Evolutionary conservation across 2,888 invertebrate species (phyloP).

Genomic region (Mythimna loreyi): DNA sequence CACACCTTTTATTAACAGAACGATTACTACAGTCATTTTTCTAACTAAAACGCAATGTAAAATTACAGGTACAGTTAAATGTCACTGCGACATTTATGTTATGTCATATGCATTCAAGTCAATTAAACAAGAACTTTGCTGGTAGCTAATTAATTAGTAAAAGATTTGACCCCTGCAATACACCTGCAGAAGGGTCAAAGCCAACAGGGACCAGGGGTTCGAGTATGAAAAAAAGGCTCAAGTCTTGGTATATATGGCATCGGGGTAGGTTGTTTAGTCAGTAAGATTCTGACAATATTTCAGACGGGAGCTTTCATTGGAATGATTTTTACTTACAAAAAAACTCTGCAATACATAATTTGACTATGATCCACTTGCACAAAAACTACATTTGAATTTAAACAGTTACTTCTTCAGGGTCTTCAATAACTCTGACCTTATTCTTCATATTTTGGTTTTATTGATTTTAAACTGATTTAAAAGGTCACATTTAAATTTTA

Average conservation of each 20-base stretch:
- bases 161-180: conserved; percentile 9
- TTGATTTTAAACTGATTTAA: background rate
- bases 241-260: too few relatives aligned
- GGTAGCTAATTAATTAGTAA: background rate
- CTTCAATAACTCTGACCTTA: background rate
- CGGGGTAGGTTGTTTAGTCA: too few relatives aligned
- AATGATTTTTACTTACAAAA: too few relatives aligned
- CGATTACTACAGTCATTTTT: conserved; percentile 28
- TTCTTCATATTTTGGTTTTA: background rate
- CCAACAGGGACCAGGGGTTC: too few relatives aligned
- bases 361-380: background rate
- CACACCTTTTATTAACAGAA: conserved; percentile 47
- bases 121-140: background rate
- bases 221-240: too few relatives aligned
- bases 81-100: conserved; percentile 7
- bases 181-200: too few relatives aligned
- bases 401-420: background rate
- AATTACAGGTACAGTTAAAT: conserved; percentile 6
- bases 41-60: conserved; percentile 13
- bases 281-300: too few relatives aligned
- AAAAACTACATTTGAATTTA: background rate
- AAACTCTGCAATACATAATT: too few relatives aligned
- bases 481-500: conserved; percentile 21
- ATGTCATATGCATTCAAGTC: background rate
- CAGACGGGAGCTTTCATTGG: too few relatives aligned